Conservation (phyloP, 2,797 vertebrate species). For the Ctenochaetus hawaiiensis region DNA sequence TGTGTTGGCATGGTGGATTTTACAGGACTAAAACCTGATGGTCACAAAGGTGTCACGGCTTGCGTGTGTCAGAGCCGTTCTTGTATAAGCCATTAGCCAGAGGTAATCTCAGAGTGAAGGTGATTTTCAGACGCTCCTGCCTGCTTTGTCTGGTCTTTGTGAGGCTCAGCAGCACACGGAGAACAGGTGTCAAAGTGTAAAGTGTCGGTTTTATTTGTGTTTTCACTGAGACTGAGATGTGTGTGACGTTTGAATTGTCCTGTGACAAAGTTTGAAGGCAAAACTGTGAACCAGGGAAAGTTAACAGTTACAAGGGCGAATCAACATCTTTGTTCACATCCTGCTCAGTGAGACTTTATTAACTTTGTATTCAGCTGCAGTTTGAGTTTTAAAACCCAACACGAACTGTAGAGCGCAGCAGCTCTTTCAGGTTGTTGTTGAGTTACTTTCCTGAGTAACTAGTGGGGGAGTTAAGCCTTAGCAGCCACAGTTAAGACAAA, state of each 20-base stretch:
- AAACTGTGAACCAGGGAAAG: neutral
- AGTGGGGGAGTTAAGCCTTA: neutral
- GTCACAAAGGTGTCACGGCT: neutral
- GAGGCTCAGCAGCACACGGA: neutral
- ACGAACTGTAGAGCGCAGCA: neutral
- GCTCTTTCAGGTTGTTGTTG: slow-evolving; percentile 7
- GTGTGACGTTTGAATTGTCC: slow-evolving; percentile 50
- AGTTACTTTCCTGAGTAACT: slow-evolving; percentile 5
- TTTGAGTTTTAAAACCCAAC: neutral
- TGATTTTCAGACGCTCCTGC: slow-evolving; percentile 23
- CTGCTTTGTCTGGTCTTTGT: slow-evolving; percentile 1
- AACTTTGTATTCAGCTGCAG: neutral
- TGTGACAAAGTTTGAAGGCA: slow-evolving; percentile 33
- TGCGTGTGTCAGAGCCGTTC: slow-evolving; percentile 25
- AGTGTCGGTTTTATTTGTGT: slow-evolving; percentile 13
- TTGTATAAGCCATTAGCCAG: slow-evolving; percentile 7
- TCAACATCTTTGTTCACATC: neutral
- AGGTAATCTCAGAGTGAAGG: slow-evolving; percentile 49
- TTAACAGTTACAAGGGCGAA: neutral
- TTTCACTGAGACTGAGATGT: slow-evolving; percentile 16
- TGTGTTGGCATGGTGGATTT: neutral
- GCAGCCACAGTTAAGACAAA: slow-evolving; percentile 6
- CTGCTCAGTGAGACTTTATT: neutral
- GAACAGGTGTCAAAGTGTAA: slow-evolving; percentile 12
- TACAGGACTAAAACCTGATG: neutral